A percentile compares a stretch with the other conserved stretches of the same genome.
Conservation (phyloP, 2,113 vertebrate species). For the Cyprinodon brontotheroides region DNA sequence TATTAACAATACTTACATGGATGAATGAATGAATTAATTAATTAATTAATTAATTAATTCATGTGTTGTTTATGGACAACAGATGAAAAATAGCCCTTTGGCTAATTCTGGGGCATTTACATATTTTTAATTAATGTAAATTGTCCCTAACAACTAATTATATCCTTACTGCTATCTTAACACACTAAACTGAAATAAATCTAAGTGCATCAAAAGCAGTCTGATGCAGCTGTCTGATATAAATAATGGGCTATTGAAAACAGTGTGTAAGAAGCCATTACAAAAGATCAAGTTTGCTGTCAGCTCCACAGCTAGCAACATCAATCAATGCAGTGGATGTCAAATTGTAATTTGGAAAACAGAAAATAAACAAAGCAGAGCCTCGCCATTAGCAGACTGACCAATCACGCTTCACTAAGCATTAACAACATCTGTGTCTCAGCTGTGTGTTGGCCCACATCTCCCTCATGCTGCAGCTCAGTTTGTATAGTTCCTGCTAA, state of each 20-base stretch:
- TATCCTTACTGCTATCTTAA: too few relatives aligned
- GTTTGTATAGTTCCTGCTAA: constrained; percentile 6
- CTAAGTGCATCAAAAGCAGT: background rate
- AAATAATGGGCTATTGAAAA: background rate
- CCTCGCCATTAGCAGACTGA: constrained; percentile 17
- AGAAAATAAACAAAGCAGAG: background rate
- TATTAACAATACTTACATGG: too few relatives aligned
- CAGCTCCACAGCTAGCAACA: background rate
- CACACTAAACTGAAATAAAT: too few relatives aligned
- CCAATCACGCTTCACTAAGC: constrained; percentile 37
- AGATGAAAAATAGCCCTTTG: too few relatives aligned
- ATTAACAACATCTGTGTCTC: constrained; percentile 50
- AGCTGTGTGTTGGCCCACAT: constrained; percentile 32
- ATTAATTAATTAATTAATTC: too few relatives aligned
- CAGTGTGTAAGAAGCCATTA: background rate
- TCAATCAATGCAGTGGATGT: background rate
- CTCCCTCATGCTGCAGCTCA: constrained; percentile 26
- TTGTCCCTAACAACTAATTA: too few relatives aligned
- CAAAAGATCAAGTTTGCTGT: background rate
- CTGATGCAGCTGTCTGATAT: background rate
- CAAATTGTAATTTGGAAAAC: constrained; percentile 1
- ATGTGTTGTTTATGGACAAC: too few relatives aligned
- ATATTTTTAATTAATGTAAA: too few relatives aligned
- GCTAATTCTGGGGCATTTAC: too few relatives aligned
- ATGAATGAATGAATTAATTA: too few relatives aligned